These are phyloP conservation scores for Manis javanica DNA, from an alignment of 2,797 vertebrate genomes.

Conservation along the genomic window DNA sequence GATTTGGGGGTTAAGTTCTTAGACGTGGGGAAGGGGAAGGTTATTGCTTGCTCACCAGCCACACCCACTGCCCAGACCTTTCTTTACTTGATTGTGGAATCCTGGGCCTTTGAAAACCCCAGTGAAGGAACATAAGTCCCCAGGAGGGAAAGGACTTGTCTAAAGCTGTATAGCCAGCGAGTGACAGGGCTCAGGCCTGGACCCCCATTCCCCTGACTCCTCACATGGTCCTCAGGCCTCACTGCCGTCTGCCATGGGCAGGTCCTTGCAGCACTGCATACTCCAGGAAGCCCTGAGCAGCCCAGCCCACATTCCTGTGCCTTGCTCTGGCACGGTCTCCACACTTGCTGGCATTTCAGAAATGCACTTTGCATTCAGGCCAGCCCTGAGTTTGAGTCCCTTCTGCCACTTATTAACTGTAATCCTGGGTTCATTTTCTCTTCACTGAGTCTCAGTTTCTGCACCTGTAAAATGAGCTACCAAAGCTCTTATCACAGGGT, in stretches of 20 bases:
- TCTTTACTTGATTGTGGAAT: background rate
- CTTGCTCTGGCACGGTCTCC: background rate
- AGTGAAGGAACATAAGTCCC: background rate
- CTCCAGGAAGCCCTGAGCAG: background rate
- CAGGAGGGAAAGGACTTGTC: background rate
- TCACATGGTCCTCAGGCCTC: background rate
- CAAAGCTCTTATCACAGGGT: background rate
- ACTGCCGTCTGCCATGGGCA: background rate
- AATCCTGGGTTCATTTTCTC: background rate
- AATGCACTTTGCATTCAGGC: background rate
- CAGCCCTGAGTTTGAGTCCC: background rate
- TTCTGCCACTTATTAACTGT: background rate
- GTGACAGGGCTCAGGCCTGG: background rate
- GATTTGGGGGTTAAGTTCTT: background rate
- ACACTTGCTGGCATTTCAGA: background rate
- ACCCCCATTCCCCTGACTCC: background rate
- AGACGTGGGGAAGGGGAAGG: background rate
- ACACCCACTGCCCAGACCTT: background rate
- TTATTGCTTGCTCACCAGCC: background rate
- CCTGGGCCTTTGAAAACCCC: background rate
- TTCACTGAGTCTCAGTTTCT: background rate
- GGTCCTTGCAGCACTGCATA: background rate
- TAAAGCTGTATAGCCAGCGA: background rate
- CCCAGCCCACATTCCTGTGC: accelerated
- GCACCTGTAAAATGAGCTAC: background rate